Percentiles rank a stretch among this genome's conserved stretches.
phyloP scores from a whole-genome alignment of 2,888 invertebrate genomes.

The Lepidochitona cinerea region DNA sequence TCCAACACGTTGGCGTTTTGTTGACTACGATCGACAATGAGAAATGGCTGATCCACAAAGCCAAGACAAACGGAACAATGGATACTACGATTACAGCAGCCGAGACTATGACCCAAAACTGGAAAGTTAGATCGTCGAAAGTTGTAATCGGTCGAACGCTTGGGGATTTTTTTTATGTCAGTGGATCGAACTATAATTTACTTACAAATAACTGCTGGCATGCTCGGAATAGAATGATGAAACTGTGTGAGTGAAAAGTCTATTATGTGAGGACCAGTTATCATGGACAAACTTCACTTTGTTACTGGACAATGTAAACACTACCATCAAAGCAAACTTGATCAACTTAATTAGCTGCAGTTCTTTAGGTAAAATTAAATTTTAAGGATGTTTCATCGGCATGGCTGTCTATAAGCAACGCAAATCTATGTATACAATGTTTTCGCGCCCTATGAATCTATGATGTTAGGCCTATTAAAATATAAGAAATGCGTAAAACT shows the following conservation, averaged over 20 bases:
- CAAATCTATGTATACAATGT: too few relatives aligned
- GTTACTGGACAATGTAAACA: too few relatives aligned
- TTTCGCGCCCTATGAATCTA: too few relatives aligned
- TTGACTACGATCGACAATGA: not conserved
- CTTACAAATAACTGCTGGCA: not conserved
- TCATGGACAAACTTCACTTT: too few relatives aligned
- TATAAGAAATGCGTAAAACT: too few relatives aligned
- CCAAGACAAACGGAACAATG: not conserved
- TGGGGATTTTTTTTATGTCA: not conserved
- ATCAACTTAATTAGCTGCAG: too few relatives aligned
- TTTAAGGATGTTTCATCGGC: too few relatives aligned
- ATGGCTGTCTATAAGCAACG: too few relatives aligned
- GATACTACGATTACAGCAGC: not conserved
- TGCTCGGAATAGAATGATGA: not conserved
- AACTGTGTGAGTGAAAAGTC: slow-evolving; percentile 3
- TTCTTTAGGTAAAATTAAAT: too few relatives aligned
- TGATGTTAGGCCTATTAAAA: too few relatives aligned
- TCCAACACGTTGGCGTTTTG: not conserved
- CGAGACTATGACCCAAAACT: not conserved
- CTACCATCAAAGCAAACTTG: too few relatives aligned
- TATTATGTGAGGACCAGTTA: too few relatives aligned
- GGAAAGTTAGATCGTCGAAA: not conserved
- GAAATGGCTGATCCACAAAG: not conserved
- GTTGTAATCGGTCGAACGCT: not conserved
- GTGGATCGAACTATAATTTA: not conserved